Conservation (phyloP, 2,888 invertebrate species). For the Griposia aprilina region DNA sequence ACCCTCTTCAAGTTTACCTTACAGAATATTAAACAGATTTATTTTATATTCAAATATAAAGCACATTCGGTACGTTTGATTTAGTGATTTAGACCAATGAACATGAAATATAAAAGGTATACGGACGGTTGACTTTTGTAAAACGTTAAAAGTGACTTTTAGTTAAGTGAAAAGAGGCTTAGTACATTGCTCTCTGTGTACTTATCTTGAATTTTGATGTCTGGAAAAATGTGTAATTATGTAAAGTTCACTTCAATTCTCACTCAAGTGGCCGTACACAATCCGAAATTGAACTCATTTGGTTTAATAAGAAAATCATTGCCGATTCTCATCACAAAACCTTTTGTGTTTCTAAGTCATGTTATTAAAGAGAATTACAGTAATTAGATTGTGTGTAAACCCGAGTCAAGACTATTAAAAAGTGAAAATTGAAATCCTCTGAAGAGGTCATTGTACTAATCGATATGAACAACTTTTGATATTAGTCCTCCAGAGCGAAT, state of each 20-base stretch:
- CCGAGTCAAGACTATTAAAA: not conserved
- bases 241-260: too few relatives aligned
- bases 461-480: not conserved
- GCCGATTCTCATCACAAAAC: too few relatives aligned
- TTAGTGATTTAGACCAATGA: not conserved
- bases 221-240: not conserved
- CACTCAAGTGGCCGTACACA: not conserved
- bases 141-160: too few relatives aligned
- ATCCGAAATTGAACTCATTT: not conserved
- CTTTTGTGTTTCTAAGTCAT: not conserved
- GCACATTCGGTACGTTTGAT: slow-evolving; percentile 1
- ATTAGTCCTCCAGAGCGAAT: not conserved
- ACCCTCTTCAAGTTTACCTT: not conserved
- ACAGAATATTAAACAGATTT: not conserved
- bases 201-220: not conserved
- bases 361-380: not conserved
- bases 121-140: too few relatives aligned
- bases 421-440: not conserved
- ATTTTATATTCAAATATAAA: not conserved
- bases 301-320: not conserved
- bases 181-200: not conserved
- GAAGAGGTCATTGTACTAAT: not conserved
- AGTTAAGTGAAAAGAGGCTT: too few relatives aligned
- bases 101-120: not conserved
- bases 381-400: not conserved